phyloP scores from a whole-genome alignment of 2,888 invertebrate genomes.

The Mimas tiliae region DNA sequence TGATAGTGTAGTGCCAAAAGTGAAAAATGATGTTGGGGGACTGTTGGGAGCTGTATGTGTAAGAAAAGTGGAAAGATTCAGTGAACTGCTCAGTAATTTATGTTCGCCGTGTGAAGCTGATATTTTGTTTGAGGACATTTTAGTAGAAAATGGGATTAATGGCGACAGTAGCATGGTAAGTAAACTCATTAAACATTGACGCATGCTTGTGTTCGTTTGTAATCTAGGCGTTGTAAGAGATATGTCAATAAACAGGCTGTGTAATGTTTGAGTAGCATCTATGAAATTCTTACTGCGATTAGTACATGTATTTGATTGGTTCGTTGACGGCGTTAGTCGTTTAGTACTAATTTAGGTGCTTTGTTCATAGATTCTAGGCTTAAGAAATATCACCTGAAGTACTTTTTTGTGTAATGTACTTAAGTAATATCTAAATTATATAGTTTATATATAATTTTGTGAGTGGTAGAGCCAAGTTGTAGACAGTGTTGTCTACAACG shows the following conservation, averaged over 20 bases:
- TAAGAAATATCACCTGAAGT: too few species aligned
- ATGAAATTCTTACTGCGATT: neutral
- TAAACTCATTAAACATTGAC: constrained; percentile 31
- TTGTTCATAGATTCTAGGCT: neutral
- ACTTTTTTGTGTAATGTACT: neutral
- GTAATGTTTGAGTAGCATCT: neutral
- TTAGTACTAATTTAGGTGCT: neutral
- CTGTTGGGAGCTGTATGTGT: constrained; percentile 79
- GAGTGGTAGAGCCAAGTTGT: too few species aligned
- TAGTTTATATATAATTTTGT: too few species aligned
- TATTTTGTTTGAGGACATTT: constrained; percentile 75
- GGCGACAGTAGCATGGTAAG: constrained; percentile 65
- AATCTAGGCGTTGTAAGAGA: constrained; percentile 17
- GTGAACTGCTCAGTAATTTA: constrained; percentile 81
- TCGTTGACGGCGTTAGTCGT: neutral
- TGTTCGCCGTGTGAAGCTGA: constrained; percentile 80
- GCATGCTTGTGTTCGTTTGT: constrained; percentile 21
- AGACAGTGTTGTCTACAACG: too few species aligned
- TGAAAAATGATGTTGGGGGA: constrained; percentile 64
- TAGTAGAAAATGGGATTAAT: constrained; percentile 74
- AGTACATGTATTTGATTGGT: neutral
- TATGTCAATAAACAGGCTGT: constrained; percentile 17
- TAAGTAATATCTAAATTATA: too few species aligned
- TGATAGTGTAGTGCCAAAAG: constrained; percentile 76
- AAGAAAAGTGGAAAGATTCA: constrained; percentile 80